Base-by-base conservation (phyloP, 2,797 vertebrate genomes). In the Tachyglossus aculeatus region DNA sequence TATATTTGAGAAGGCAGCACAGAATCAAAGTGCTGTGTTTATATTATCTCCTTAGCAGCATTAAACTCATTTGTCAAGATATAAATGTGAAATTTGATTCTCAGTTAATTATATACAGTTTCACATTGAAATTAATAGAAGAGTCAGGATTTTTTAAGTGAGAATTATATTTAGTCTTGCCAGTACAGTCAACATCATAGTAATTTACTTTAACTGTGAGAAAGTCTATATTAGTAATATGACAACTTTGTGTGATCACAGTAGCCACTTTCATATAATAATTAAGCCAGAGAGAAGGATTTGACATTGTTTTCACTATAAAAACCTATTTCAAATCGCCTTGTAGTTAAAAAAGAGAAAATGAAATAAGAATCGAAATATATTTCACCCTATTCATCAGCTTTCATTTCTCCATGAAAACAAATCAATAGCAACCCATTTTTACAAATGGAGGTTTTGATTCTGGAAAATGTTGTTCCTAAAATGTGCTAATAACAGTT, bases 41-140 rank as follows among this genome's bases (percentile, higher is more conserved):
- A 40, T 69, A 47, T 69, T 86, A 78, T 84, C 74, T 84, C 34
- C 33, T 78, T 82, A 69, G 70, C 53, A 82, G 77, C 56, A 86
- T 77, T 83, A 82, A 88, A 86, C 74, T 81, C 79, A 88, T 89
- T 90, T 89, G 82, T 88, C 47, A 86, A 64, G 50, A 85, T 83
- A 64, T 77, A 86, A 88, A 82, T 79, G 47, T 25, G 85, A 86
- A 86, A 87, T 71, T 33, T 66, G 74, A 86, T 27, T 78, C 75
- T 82, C 45, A 52, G 37, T 43, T 81, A 89, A 80, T 85, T 78
- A 67, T 45, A 32, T 54, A 60, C 74, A 25, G 32, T 78, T 83
- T 68, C 38, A 58, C 45, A 58, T 34, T 73, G 71, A 85, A 80
- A 85, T 79, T 81, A 85, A 84, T 72, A 83, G 63, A 71, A 83